phyloP scores from a whole-genome alignment of 53 echinoderm and acorn worm species.

The Echinarachnius parma region DNA sequence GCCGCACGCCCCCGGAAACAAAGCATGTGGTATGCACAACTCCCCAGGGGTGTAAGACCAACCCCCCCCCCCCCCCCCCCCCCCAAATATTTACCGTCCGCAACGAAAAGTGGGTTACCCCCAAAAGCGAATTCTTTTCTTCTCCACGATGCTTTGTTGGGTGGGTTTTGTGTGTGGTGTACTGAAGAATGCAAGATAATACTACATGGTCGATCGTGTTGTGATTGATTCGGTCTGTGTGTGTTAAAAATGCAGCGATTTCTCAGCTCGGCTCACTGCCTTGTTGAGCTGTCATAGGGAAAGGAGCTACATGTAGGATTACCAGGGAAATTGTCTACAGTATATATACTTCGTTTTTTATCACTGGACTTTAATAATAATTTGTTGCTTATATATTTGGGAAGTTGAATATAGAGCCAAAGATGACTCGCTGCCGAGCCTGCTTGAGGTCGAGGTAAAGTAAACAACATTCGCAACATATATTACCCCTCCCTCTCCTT shows the following conservation, averaged over 20 bases:
- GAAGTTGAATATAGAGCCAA: too few species aligned
- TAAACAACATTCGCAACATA: too few species aligned
- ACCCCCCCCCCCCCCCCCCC: too few species aligned
- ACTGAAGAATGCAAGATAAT: background rate
- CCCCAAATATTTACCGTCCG: too few species aligned
- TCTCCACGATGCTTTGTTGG: background rate
- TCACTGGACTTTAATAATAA: too few species aligned
- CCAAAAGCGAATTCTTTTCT: slow-evolving; percentile 32
- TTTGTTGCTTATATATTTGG: too few species aligned
- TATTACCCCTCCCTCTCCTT: too few species aligned
- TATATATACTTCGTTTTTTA: too few species aligned
- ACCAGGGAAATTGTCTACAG: too few species aligned
- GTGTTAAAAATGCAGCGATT: background rate
- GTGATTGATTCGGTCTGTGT: background rate
- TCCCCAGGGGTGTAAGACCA: too few species aligned
- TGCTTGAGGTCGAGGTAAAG: slow-evolving; percentile 10
- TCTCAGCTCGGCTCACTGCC: background rate
- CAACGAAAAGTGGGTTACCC: slow-evolving; percentile 29
- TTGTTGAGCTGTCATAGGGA: background rate
- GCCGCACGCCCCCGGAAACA: too few species aligned
- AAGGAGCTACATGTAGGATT: slow-evolving; percentile 10
- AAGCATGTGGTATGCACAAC: too few species aligned
- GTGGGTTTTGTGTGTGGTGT: background rate
- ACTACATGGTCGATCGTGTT: background rate
- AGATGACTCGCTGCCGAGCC: slow-evolving; percentile 16